Evolutionary conservation across 2,888 invertebrate species (phyloP).

Genomic region (Sabatieria punctata): DNA sequence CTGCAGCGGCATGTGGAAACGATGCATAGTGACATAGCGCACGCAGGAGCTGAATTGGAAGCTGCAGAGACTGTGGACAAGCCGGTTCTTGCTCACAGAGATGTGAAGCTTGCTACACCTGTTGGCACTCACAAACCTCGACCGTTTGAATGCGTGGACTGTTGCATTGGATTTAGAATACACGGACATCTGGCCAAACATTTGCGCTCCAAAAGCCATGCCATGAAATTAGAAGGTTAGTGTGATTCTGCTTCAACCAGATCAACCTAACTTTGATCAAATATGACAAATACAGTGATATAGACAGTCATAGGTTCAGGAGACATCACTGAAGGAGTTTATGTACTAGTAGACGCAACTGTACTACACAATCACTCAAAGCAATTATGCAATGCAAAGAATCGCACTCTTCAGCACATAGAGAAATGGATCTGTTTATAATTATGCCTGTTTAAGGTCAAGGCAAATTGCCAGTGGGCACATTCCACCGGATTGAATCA

Average conservation of each 20-base stretch:
- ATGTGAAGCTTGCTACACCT: neutral
- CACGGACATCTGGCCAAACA: conserved; percentile 90
- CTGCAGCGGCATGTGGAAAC: conserved; percentile 24
- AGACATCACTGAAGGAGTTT: too few relatives aligned
- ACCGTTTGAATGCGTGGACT: conserved; percentile 86
- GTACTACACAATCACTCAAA: too few relatives aligned
- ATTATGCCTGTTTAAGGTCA: too few relatives aligned
- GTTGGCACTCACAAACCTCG: conserved; percentile 47
- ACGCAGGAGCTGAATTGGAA: neutral
- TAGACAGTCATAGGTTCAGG: too few relatives aligned
- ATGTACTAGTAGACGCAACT: too few relatives aligned
- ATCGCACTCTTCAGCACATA: too few relatives aligned
- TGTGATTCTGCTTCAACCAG: too few relatives aligned
- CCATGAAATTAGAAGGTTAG: conserved; percentile 41
- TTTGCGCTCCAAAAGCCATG: conserved; percentile 44
- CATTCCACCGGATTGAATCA: neutral
- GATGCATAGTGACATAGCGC: conserved; percentile 10
- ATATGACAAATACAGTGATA: too few relatives aligned
- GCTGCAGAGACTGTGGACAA: neutral
- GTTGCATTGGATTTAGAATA: conserved; percentile 78
- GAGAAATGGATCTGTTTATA: too few relatives aligned
- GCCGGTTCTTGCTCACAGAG: too few relatives aligned
- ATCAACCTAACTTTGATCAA: too few relatives aligned
- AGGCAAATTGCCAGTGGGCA: conserved; percentile 57
- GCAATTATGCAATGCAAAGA: too few relatives aligned